Percentiles rank a stretch among this genome's conserved stretches.
Conservation (phyloP, 2,888 invertebrate species). For the Mamestra brassicae region DNA sequence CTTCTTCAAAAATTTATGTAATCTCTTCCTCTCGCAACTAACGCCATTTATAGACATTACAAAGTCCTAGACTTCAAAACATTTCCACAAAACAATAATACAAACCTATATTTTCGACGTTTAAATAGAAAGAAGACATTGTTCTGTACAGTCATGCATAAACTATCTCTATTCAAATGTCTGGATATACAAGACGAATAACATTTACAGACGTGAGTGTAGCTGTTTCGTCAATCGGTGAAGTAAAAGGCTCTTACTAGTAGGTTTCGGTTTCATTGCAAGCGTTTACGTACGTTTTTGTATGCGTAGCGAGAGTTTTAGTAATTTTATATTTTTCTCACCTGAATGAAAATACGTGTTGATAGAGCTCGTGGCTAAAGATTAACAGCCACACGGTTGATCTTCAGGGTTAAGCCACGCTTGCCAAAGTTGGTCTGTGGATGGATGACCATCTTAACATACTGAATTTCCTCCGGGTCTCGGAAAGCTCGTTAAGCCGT, state of each 20-base stretch:
- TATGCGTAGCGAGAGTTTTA: not conserved
- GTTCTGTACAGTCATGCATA: slow-evolving; percentile 6
- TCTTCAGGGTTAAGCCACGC: too few relatives aligned
- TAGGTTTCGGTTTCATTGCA: not conserved
- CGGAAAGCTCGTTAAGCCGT: too few relatives aligned
- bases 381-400: too few relatives aligned
- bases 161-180: slow-evolving; percentile 40
- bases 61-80: not conserved
- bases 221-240: slow-evolving; percentile 34
- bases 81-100: not conserved
- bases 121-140: slow-evolving; percentile 24
- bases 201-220: slow-evolving; percentile 35
- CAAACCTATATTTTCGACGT: not conserved
- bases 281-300: slow-evolving; percentile 1
- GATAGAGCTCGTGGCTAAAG: too few relatives aligned
- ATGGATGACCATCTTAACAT: too few relatives aligned
- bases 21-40: too few relatives aligned
- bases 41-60: too few relatives aligned
- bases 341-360: too few relatives aligned
- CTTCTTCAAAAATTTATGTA: too few relatives aligned
- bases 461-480: too few relatives aligned
- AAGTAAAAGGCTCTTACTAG: slow-evolving; percentile 35
- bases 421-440: too few relatives aligned
- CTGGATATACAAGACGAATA: slow-evolving; percentile 21
- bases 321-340: too few relatives aligned